These are phyloP conservation scores for Melieria picta DNA, from an alignment of 2,888 invertebrate species.

Conservation along the genomic window DNA sequence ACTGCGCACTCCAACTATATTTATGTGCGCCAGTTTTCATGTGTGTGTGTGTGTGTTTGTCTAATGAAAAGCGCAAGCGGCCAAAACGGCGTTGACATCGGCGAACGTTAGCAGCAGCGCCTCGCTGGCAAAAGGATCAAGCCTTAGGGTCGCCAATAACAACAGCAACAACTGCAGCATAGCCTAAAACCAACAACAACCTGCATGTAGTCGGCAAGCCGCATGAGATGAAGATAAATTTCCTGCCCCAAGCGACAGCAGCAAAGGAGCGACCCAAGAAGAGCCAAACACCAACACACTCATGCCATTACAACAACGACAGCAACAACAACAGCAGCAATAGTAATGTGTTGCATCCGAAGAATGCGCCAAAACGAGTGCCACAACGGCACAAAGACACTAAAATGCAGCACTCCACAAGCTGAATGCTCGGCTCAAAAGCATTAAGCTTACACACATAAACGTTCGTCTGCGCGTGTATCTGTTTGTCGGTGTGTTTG, in stretches of 20 bases:
- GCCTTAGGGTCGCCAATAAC: neutral
- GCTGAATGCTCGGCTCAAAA: neutral
- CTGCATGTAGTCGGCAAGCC: neutral
- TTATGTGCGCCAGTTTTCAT: neutral
- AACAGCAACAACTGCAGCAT: constrained; percentile 19
- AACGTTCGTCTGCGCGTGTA: neutral
- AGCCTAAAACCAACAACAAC: neutral
- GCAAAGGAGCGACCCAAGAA: constrained; percentile 6
- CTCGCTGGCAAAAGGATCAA: too few relatives aligned
- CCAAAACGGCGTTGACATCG: constrained; percentile 12
- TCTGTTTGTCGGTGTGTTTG: neutral
- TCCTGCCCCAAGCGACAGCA: constrained; percentile 18
- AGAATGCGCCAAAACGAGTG: neutral
- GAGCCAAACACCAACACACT: neutral
- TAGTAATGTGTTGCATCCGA: neutral
- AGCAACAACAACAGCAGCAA: neutral
- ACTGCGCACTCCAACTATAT: neutral
- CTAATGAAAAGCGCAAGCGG: constrained; percentile 4
- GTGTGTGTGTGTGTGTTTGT: neutral
- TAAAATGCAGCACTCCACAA: neutral
- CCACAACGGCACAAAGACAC: neutral
- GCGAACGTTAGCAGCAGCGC: constrained; percentile 21
- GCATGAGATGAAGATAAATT: constrained; percentile 37
- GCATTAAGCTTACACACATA: neutral
- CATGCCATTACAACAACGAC: neutral